A percentile compares a stretch with the other conserved stretches of the same genome.
Conservation (phyloP, 2,888 invertebrate species). For the Thysanoteuthis rhombus region DNA sequence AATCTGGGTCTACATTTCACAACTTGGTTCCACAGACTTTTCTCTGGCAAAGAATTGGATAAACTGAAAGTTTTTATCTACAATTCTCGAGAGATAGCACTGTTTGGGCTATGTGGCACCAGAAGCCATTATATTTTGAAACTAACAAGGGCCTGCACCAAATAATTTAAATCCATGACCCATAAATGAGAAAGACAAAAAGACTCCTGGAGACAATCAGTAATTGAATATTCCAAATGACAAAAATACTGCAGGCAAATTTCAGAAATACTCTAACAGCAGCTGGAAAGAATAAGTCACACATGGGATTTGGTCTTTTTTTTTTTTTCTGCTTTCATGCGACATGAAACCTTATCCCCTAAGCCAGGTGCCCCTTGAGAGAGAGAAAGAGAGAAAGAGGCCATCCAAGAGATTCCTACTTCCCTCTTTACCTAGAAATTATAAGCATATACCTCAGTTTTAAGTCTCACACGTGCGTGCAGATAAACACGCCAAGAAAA, state of each 20-base stretch:
- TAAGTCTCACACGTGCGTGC: not conserved
- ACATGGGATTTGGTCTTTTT: not conserved
- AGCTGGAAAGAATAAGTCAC: constrained; percentile 12
- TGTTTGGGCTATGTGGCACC: no score
- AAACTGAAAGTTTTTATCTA: no score
- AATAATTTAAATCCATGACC: not conserved
- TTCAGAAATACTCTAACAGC: not conserved
- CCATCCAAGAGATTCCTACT: not conserved
- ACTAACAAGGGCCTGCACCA: no score
- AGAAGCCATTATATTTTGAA: no score
- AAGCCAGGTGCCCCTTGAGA: not conserved
- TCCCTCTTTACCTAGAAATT: not conserved
- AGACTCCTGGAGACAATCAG: not conserved
- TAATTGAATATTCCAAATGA: not conserved
- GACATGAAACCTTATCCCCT: not conserved
- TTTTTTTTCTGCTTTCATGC: not conserved
- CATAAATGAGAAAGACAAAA: not conserved
- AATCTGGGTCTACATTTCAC: no score
- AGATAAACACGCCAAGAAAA: not conserved
- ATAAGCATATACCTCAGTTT: not conserved
- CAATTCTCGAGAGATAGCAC: no score
- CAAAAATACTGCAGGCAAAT: not conserved
- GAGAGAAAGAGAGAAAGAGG: not conserved
- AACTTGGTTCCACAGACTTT: no score
- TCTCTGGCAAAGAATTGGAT: no score